Base-by-base conservation (phyloP, 2,888 invertebrate genomes). In the Melanostoma scalare region DNA sequence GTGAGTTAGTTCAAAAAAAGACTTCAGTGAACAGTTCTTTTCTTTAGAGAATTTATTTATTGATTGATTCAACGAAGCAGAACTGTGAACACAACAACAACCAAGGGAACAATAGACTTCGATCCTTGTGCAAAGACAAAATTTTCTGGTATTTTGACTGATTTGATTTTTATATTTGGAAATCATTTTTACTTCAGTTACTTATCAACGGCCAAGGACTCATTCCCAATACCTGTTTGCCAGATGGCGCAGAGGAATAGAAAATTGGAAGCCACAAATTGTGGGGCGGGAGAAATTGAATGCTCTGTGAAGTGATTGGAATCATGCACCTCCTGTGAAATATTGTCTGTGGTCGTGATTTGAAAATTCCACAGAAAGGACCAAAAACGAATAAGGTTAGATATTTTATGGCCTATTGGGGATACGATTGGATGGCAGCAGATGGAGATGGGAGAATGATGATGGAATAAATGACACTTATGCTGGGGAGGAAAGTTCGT, bases 301-400 rank as follows among this genome's bases (percentile, higher is more conserved):
- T 52, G 44, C 50, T 60, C n/a, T 44, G 36, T 31, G 35, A 36
- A 44, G 35, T 63, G 55, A 9, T n/a, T 36, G 10, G 50, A 20
- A 50, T 52, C 63, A 60, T 78, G 72, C 65, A 72, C 65, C 44
- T 65, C 20, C 52, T 65, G 56, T 72, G 72, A 67, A 56, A 58
- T 77, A 63, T 77, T 56, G 63, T 58, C 36, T 33, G 30, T 20
- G 56, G 42, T 58, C 36, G 60, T 68, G 68, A 75, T 69, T 69
- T 61, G 72, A 71, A 46, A 60, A 60, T 20, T 40, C 65, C 35
- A 20, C 31, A 40, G 20, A 56, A 33, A 6, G 31, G 35, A 20
- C 20, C 8, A 31, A 55, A 46, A 31, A 33, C 10, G 20, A 9
- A 42, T 31, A 42, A 48, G 46, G 9, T 42, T 8, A 42, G 9